These are phyloP conservation scores for Hylaea fasciaria DNA, from an alignment of 2,888 invertebrate species.

Conservation along the genomic window DNA sequence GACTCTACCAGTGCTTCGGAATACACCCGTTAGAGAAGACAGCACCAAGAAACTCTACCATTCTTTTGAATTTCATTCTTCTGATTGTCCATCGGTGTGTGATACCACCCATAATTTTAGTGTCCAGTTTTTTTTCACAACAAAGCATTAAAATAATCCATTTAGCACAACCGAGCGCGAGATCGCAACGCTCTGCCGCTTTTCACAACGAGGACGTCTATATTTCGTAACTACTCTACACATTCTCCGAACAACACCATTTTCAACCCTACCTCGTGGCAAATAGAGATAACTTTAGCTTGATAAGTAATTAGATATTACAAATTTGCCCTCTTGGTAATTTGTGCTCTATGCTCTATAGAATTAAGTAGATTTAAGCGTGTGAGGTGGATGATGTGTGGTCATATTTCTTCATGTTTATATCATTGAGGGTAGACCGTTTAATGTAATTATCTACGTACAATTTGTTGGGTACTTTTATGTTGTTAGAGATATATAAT, in stretches of 20 bases:
- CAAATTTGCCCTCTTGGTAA: not conserved
- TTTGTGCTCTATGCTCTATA: slow-evolving; percentile 1
- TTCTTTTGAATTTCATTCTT: no score
- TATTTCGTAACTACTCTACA: slow-evolving; percentile 42
- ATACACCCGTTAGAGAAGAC: no score
- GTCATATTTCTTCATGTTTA: slow-evolving; percentile 33
- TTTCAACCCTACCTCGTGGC: slow-evolving; percentile 18
- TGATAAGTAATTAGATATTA: not conserved
- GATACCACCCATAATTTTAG: no score
- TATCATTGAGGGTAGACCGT: slow-evolving; percentile 33
- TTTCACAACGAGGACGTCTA: slow-evolving; percentile 55
- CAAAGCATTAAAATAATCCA: slow-evolving; percentile 29
- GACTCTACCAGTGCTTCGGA: no score
- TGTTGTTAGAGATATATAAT: slow-evolving; percentile 4
- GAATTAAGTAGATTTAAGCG: not conserved
- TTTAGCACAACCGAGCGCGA: slow-evolving; percentile 38
- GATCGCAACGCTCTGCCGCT: slow-evolving; percentile 54
- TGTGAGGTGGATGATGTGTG: slow-evolving; percentile 26
- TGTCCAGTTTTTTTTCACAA: slow-evolving; percentile 2
- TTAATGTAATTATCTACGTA: slow-evolving; percentile 30
- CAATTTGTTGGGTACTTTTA: slow-evolving; percentile 13
- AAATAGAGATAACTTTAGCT: slow-evolving; percentile 13
- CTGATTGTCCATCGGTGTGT: no score
- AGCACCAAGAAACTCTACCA: no score
- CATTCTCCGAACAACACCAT: slow-evolving; percentile 32